Evolutionary conservation across 2,888 invertebrate species (phyloP), one percentile per base, ranked within the genome.

Genomic region (Terebella lapidaria): DNA sequence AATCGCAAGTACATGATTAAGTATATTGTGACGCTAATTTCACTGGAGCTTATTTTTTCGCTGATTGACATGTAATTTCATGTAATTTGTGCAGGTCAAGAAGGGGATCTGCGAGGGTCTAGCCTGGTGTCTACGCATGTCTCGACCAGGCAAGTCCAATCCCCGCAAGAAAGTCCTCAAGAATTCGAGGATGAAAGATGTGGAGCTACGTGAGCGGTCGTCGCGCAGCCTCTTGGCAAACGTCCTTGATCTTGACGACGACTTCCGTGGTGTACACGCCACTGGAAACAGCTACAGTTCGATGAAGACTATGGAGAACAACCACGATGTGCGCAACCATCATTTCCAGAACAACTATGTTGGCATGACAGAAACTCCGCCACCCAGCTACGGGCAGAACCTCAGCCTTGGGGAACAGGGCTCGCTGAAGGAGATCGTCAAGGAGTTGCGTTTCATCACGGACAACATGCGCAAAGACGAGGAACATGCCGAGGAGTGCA

Each of bases 211-310:
- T 81, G 92, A 92, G 82, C 87, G 94, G 77, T 94, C 94, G 72
- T 94, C 94, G 77, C 93, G 94, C 84, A 93, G 93, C 80, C 86
- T 96, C 75, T 86, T 96, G 79, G 94, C 95, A 75, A 95, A 95
- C 84, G 94, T 95, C 77, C 87, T 95, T 77, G 95, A 95, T 84
- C 91, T 95, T 83, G 95, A 95, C 82, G 95, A 95, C 83, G 95
- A 95, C 85, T 91, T 92, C 84, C 58, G 66, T 30, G 58, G 57
- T 20, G n/a, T 47, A 4, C 3, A 28, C 15, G 22, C 25, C 26
- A 18, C 3, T 15, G 10, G 4, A 5, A 53, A 53, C 27, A 26
- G 15, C 10, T 53, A 53, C 53, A 5, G 5, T 5, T 46, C 30
- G n/a, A 5, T 10, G 10, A 5, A 30, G 15, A 5, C 5, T 4